phyloP scores from a whole-genome alignment of 2,113 vertebrate genomes.

The Rhinichthys klamathensis region DNA sequence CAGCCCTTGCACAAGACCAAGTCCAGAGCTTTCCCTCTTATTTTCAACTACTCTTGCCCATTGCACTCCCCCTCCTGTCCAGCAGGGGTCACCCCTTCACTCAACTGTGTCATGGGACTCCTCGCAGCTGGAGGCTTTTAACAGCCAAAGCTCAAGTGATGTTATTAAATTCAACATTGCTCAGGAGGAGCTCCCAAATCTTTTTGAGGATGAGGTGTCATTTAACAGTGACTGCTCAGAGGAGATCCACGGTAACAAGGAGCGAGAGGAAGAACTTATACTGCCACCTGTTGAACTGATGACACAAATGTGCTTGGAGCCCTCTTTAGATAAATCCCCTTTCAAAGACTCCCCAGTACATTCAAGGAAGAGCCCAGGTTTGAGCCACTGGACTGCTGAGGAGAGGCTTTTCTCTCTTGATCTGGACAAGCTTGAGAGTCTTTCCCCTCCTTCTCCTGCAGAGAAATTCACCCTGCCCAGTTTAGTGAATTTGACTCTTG shows the following conservation, averaged over 20 bases:
- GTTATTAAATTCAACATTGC: constrained; percentile 65
- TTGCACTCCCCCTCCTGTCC: constrained; percentile 37
- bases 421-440: constrained; percentile 64
- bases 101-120: constrained; percentile 66
- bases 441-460: constrained; percentile 49
- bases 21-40: neutral
- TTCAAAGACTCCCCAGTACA: constrained; percentile 32
- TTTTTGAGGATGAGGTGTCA: constrained; percentile 65
- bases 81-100: constrained; percentile 49
- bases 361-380: constrained; percentile 7
- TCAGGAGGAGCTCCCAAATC: constrained; percentile 72
- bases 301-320: neutral
- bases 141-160: constrained; percentile 57
- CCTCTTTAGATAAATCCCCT: constrained; percentile 25
- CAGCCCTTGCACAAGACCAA: neutral
- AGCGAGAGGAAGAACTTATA: constrained; percentile 34
- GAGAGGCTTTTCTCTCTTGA: constrained; percentile 72
- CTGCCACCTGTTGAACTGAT: constrained; percentile 37
- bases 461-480: constrained; percentile 66
- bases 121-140: constrained; percentile 27
- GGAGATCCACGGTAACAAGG: constrained; percentile 43
- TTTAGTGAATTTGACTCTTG: constrained; percentile 72
- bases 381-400: constrained; percentile 37
- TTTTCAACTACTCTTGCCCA: neutral
- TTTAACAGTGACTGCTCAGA: constrained; percentile 58